Evolutionary conservation across 2,797 vertebrate species (phyloP).

Genomic region (Lophius americanus): DNA sequence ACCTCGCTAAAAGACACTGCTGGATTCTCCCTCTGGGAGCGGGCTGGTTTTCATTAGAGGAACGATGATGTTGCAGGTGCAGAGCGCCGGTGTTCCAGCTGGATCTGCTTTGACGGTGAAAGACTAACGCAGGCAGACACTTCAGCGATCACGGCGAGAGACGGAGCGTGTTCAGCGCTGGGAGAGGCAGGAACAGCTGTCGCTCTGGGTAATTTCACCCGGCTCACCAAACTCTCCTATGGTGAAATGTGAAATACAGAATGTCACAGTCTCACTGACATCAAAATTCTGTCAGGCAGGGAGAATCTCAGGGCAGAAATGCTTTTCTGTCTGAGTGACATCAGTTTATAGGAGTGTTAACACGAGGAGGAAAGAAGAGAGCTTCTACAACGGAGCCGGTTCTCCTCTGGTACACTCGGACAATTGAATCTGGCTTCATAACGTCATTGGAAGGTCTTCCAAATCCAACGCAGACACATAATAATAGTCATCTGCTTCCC

Average conservation of each 20-base stretch:
- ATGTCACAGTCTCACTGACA: conserved; percentile 7
- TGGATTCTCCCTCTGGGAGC: conserved; percentile 31
- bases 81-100: conserved; percentile 58
- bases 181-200: conserved; percentile 41
- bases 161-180: conserved; percentile 9
- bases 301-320: conserved; percentile 21
- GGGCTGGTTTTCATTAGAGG: conserved; percentile 66
- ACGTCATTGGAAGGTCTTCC: conserved; percentile 1
- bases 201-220: conserved; percentile 4
- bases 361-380: conserved; percentile 8
- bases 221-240: conserved; percentile 12
- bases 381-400: no score
- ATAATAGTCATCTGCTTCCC: background rate
- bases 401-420: no score
- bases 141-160: conserved; percentile 12
- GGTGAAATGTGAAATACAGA: conserved; percentile 14
- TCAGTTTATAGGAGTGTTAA: conserved; percentile 17
- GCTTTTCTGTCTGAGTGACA: conserved; percentile 14
- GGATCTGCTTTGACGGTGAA: conserved; percentile 57
- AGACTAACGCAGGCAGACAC: conserved; percentile 26
- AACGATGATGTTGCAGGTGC: conserved; percentile 72
- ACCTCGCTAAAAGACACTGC: conserved; percentile 23
- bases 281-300: conserved; percentile 34
- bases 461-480: conserved; percentile 10
- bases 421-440: background rate